A percentile compares a stretch with the other conserved stretches of the same genome.
These are phyloP conservation scores for Megalops atlanticus DNA, from an alignment of 2,113 vertebrate species.

Conservation along the genomic window DNA sequence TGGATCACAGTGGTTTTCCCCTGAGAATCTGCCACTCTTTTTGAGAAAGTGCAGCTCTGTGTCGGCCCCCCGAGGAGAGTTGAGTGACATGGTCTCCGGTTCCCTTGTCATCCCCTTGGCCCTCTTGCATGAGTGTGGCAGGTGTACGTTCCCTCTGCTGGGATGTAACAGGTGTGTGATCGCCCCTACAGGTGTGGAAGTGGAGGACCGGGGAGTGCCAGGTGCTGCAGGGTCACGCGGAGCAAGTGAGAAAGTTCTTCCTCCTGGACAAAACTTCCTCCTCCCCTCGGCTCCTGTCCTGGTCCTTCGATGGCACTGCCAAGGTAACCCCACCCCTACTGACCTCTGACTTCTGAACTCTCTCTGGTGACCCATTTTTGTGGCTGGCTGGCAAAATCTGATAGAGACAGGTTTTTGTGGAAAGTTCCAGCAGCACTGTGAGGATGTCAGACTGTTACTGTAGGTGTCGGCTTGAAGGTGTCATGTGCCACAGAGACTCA, in stretches of 20 bases:
- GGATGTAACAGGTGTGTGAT: neutral
- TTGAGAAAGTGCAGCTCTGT: too few relatives aligned
- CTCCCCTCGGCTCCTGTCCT: conserved; percentile 79
- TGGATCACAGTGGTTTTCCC: too few relatives aligned
- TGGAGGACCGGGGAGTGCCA: conserved; percentile 74
- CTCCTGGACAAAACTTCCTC: conserved; percentile 64
- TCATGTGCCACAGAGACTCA: neutral
- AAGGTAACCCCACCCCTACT: conserved; percentile 74
- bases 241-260: conserved; percentile 84
- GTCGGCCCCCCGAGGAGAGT: too few relatives aligned
- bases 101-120: too few relatives aligned
- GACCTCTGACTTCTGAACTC: neutral
- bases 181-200: conserved; percentile 80
- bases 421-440: neutral
- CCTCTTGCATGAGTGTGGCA: too few relatives aligned
- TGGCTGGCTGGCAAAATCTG: neutral
- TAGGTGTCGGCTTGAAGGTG: neutral
- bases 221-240: conserved; percentile 81
- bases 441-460: neutral
- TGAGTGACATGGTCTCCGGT: too few relatives aligned
- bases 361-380: neutral
- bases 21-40: neutral
- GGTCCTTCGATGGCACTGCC: conserved; percentile 91
- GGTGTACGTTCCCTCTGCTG: neutral
- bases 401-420: neutral